Evolutionary conservation across 2,113 vertebrate genomes (phyloP).

Genomic region (Accipiter virgatus): DNA sequence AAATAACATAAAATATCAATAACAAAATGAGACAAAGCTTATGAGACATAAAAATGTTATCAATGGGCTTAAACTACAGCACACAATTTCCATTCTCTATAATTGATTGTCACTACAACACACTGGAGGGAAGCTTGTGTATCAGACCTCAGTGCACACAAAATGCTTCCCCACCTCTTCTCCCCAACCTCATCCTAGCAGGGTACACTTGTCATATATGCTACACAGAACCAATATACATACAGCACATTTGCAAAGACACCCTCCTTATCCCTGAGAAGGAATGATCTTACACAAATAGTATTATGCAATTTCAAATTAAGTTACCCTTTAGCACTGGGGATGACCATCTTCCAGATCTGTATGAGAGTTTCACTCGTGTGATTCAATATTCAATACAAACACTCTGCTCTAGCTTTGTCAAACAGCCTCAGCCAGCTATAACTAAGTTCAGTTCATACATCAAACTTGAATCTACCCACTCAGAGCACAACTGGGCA

Average conservation of each 20-base stretch:
- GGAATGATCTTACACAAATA: background rate
- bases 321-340: background rate
- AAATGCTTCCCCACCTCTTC: background rate
- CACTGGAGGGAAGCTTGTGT: background rate
- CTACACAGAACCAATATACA: background rate
- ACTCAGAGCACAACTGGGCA: background rate
- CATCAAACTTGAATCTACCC: background rate
- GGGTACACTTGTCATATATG: background rate
- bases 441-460: background rate
- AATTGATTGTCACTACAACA: background rate
- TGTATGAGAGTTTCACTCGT: background rate
- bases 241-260: background rate
- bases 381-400: background rate
- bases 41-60: background rate
- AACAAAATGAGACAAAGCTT: background rate
- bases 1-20: background rate
- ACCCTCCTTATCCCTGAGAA: background rate
- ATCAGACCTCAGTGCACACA: background rate
- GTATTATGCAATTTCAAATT: background rate
- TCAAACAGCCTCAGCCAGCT: background rate
- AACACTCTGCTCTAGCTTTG: background rate
- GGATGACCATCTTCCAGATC: background rate
- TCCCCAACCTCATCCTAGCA: background rate
- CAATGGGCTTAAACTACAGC: background rate
- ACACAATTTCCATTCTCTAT: background rate